These are phyloP conservation scores for Drosophila pruinosa DNA, from an alignment of 1,140 invertebrate species.

Conservation along the genomic window DNA sequence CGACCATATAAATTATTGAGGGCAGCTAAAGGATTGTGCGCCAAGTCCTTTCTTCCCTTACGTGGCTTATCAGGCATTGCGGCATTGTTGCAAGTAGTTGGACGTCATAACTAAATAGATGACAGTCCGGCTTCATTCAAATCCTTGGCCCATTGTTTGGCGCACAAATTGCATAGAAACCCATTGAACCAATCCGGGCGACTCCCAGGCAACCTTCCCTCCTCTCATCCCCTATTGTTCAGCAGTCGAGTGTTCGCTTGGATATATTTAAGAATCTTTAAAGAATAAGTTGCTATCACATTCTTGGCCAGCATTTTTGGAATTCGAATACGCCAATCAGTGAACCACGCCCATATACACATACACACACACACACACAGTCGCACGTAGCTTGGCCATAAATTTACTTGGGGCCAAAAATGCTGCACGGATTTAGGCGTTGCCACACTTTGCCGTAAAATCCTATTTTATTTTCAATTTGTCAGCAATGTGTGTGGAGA, in stretches of 20 bases:
- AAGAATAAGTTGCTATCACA: conserved; percentile 15
- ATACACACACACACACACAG: background rate
- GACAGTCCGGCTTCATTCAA: conserved; percentile 10
- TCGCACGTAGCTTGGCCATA: conserved; percentile 27
- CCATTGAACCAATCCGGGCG: background rate
- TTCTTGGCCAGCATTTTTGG: background rate
- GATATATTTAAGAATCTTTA: background rate
- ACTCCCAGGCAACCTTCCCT: background rate
- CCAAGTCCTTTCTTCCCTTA: conserved; percentile 6
- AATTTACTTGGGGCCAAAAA: conserved; percentile 23
- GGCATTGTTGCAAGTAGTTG: conserved; percentile 30
- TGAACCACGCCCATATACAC: background rate
- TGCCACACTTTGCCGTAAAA: conserved; percentile 61
- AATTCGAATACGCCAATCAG: conserved; percentile 5
- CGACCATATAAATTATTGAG: conserved; percentile 20
- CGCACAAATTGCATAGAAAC: conserved; percentile 36
- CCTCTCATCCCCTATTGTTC: conserved; percentile 2
- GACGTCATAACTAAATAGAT: conserved; percentile 24
- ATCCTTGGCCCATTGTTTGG: conserved; percentile 30
- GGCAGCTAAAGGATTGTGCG: conserved; percentile 26
- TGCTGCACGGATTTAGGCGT: conserved; percentile 42
- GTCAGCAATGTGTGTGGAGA: conserved; percentile 37
- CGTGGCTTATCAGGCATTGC: conserved; percentile 25
- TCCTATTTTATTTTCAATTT: conserved; percentile 80
- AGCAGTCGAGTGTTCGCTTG: conserved; percentile 3